Evolutionary conservation across 2,888 invertebrate species (phyloP).

Genomic region (Lathronympha strigana): DNA sequence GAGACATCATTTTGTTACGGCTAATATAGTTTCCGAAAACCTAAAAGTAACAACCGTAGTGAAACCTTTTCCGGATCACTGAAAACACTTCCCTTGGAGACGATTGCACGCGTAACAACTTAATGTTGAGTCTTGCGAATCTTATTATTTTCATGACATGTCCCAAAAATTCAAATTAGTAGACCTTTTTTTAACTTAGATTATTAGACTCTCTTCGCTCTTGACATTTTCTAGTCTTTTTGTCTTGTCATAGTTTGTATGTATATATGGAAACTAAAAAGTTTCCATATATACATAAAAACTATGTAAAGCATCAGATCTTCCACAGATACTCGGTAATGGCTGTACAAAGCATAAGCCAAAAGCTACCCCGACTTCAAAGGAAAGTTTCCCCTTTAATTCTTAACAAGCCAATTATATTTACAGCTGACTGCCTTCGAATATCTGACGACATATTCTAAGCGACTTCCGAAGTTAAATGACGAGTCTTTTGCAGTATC

Average conservation of each 20-base stretch:
- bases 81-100: slow-evolving; percentile 2
- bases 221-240: too few species aligned
- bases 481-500: slow-evolving; percentile 33
- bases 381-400: slow-evolving; percentile 65
- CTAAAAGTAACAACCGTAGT: slow-evolving; percentile 27
- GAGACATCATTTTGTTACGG: slow-evolving; percentile 16
- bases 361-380: slow-evolving; percentile 56
- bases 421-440: slow-evolving; percentile 71
- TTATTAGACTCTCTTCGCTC: too few species aligned
- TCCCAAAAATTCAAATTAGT: too few species aligned
- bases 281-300: neutral
- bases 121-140: neutral
- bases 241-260: too few species aligned
- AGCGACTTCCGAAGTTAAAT: slow-evolving; percentile 39
- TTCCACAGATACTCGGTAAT: slow-evolving; percentile 4
- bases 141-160: neutral
- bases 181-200: too few species aligned
- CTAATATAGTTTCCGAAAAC: slow-evolving; percentile 27
- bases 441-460: slow-evolving; percentile 44
- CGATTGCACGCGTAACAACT: neutral
- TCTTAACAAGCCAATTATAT: slow-evolving; percentile 74
- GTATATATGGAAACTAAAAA: too few species aligned
- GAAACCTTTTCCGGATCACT: slow-evolving; percentile 39
- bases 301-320: neutral
- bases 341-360: slow-evolving; percentile 21